phyloP scores from a whole-genome alignment of 1,140 invertebrate genomes.

The Panagrolaimus sp. region DNA sequence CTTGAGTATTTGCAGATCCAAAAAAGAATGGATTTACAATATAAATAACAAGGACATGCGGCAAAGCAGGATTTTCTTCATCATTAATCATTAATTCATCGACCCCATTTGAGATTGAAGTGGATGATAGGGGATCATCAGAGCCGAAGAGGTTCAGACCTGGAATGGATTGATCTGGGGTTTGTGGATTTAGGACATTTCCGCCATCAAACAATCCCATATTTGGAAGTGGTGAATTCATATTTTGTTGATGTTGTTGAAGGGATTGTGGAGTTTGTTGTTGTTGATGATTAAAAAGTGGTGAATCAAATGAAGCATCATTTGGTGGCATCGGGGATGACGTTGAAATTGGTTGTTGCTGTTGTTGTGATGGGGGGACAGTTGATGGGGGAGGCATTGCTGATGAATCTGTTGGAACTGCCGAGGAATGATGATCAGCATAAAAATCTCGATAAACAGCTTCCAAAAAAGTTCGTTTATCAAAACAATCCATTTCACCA shows the following conservation, averaged over 20 bases:
- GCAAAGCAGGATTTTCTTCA: slow-evolving; percentile 68
- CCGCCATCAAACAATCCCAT: slow-evolving; percentile 17
- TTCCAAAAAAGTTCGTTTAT: neutral
- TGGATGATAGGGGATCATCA: neutral
- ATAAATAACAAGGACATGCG: slow-evolving; percentile 84
- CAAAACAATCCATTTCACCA: neutral
- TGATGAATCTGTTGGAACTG: neutral
- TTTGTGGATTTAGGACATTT: neutral
- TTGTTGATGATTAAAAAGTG: slow-evolving; percentile 27
- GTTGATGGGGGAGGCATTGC: neutral
- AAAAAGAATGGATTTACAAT: slow-evolving; percentile 78
- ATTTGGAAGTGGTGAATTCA: neutral
- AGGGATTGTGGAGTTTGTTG: slow-evolving; percentile 28
- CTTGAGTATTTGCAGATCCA: slow-evolving; percentile 64
- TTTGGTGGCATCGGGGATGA: slow-evolving; percentile 52
- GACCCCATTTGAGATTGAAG: slow-evolving; percentile 59
- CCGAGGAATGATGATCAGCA: neutral
- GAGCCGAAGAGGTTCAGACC: neutral
- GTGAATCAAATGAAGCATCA: neutral
- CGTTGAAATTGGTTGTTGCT: slow-evolving; percentile 27
- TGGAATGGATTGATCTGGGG: neutral
- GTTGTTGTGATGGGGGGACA: neutral
- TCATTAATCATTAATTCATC: slow-evolving; percentile 61
- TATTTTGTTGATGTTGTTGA: slow-evolving; percentile 39
- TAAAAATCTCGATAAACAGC: neutral